Conservation (phyloP, 2,113 vertebrate species). For the Mola mola region DNA sequence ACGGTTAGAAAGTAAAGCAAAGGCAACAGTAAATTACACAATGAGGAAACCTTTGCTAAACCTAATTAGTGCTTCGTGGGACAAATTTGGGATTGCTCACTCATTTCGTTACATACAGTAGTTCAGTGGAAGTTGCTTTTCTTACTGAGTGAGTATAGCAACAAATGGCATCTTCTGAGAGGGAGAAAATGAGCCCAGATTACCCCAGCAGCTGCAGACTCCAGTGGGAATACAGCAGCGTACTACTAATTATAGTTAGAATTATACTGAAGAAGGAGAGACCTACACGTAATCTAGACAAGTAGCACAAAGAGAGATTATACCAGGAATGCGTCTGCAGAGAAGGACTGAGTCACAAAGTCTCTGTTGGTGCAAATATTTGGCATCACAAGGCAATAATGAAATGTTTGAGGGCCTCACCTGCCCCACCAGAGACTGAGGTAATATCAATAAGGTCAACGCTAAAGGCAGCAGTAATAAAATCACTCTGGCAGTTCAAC, state of each 20-base stretch:
- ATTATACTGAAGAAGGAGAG: slow-evolving; percentile 19
- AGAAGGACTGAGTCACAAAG: slow-evolving; percentile 7
- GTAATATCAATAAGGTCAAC: slow-evolving; percentile 54
- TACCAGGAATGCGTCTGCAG: background rate
- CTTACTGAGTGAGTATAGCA: slow-evolving; percentile 6
- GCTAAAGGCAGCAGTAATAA: slow-evolving; percentile 50
- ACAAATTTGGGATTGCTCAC: background rate
- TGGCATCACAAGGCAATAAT: background rate
- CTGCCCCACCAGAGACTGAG: slow-evolving; percentile 1
- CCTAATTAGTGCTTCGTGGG: slow-evolving; percentile 15
- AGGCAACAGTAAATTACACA: slow-evolving; percentile 1
- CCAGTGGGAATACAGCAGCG: slow-evolving; percentile 14
- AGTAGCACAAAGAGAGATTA: slow-evolving; percentile 9
- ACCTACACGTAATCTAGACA: background rate
- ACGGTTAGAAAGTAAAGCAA: slow-evolving; percentile 6
- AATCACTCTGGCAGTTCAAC: slow-evolving; percentile 33
- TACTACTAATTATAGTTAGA: slow-evolving; percentile 43
- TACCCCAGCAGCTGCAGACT: slow-evolving; percentile 9
- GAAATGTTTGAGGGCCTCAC: slow-evolving; percentile 3
- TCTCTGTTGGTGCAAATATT: background rate
- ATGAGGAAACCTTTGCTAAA: slow-evolving; percentile 13
- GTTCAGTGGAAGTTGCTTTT: slow-evolving; percentile 10
- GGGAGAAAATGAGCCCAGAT: slow-evolving; percentile 21
- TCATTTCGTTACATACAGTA: background rate
- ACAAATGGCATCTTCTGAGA: slow-evolving; percentile 29